phyloP scores from a whole-genome alignment of 2,113 vertebrate species.

The Oreochromis tanganicae region DNA sequence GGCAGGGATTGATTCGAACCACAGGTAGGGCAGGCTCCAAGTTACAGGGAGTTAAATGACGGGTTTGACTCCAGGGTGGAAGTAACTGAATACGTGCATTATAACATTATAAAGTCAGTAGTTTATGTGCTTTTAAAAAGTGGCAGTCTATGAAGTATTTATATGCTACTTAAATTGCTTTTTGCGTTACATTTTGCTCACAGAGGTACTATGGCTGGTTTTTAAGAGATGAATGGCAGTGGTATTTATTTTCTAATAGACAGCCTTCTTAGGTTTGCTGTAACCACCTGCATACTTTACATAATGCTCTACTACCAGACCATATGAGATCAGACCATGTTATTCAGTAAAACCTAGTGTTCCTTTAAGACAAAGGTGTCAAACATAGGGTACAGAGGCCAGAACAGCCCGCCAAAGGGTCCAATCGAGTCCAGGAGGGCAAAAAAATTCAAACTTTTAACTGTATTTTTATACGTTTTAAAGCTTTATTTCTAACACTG shows the following conservation, averaged over 20 bases:
- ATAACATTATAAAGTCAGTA: neutral
- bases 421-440: neutral
- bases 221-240: neutral
- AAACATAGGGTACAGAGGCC: neutral
- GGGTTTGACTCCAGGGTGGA: slow-evolving; percentile 16
- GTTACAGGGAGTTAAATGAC: neutral
- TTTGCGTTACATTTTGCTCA: neutral
- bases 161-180: neutral
- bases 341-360: neutral
- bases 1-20: slow-evolving; percentile 29
- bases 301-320: neutral
- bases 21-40: slow-evolving; percentile 17
- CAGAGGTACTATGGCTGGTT: neutral
- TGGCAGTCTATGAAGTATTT: neutral
- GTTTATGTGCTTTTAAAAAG: neutral
- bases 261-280: neutral
- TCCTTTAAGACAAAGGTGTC: neutral
- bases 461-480: neutral
- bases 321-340: neutral
- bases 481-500: neutral
- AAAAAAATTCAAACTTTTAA: neutral
- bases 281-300: neutral
- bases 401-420: neutral
- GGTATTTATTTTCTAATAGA: neutral
- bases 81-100: neutral